These are phyloP conservation scores for Passer domesticus DNA, from an alignment of 2,113 vertebrate species.

Conservation along the genomic window DNA sequence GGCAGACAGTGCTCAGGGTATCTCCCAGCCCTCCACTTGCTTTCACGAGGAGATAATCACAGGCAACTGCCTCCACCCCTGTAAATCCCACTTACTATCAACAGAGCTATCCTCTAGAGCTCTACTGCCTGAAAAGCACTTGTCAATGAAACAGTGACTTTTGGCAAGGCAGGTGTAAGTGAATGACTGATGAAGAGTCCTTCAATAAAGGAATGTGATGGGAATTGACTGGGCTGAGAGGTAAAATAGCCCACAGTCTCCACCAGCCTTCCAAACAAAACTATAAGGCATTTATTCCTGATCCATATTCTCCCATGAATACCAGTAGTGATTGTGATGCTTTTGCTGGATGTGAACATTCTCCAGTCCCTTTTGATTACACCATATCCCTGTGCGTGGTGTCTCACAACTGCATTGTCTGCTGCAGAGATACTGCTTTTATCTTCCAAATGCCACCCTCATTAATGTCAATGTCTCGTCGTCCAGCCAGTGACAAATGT, in stretches of 20 bases:
- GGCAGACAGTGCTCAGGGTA: neutral
- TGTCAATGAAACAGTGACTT: slow-evolving; percentile 47
- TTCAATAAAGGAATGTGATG: slow-evolving; percentile 23
- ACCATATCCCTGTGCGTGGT: neutral
- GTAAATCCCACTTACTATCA: slow-evolving; percentile 37
- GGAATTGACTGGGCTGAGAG: slow-evolving; percentile 18
- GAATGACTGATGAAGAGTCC: slow-evolving; percentile 37
- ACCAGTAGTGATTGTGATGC: neutral
- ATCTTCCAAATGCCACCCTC: slow-evolving; percentile 60
- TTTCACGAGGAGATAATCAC: slow-evolving; percentile 38
- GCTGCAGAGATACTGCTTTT: slow-evolving; percentile 48
- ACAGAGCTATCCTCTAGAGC: slow-evolving; percentile 33
- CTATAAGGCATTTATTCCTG: neutral
- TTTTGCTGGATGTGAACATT: neutral
- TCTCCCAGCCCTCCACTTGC: neutral
- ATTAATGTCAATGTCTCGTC: slow-evolving; percentile 39
- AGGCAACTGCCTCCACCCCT: neutral
- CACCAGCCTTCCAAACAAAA: neutral
- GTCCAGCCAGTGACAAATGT: slow-evolving; percentile 43
- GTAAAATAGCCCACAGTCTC: neutral
- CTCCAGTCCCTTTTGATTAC: slow-evolving; percentile 20
- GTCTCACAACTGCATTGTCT: slow-evolving; percentile 26
- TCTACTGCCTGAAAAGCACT: slow-evolving; percentile 33
- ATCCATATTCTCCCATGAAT: neutral
- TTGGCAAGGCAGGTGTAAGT: slow-evolving; percentile 54